Percentiles rank a stretch among this genome's conserved stretches.
These are phyloP conservation scores for Cephus runcator DNA, from an alignment of 2,888 invertebrate species.

Conservation along the genomic window DNA sequence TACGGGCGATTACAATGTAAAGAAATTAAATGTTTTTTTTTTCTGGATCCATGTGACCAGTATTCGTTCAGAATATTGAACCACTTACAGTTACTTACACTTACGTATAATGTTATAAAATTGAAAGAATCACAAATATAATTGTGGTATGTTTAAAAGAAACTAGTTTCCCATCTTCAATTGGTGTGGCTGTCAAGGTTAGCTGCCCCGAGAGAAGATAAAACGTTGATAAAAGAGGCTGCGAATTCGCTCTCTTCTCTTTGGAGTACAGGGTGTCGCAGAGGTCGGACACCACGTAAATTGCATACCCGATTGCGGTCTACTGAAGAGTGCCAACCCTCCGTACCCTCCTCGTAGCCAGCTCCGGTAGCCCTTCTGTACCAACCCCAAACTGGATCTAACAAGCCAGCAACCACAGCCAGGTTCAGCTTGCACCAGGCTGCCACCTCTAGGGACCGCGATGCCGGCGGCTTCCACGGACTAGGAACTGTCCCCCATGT, in stretches of 20 bases:
- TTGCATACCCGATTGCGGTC: conserved; percentile 59
- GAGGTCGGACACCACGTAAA: conserved; percentile 56
- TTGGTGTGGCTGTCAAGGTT: no score
- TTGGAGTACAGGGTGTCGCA: conserved; percentile 23
- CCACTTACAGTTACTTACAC: no score
- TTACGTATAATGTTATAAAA: no score
- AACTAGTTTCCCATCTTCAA: no score
- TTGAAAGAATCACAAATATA: no score
- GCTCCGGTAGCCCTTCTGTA: conserved; percentile 13
- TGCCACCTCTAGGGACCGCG: conserved; percentile 45
- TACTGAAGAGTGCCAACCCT: conserved; percentile 49
- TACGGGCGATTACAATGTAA: no score
- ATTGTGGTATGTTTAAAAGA: no score
- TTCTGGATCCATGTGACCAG: no score
- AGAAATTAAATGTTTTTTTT: no score
- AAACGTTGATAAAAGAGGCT: background rate
- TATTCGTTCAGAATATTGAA: no score
- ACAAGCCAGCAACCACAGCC: conserved; percentile 56
- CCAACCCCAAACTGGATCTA: conserved; percentile 52
- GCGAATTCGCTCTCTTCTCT: no score
- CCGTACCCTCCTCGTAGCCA: conserved; percentile 11
- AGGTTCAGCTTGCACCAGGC: conserved; percentile 47
- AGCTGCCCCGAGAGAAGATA: background rate
- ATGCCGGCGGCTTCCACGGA: conserved; percentile 21
- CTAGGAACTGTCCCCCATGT: background rate